Percentiles rank a stretch among this genome's conserved stretches.
These are phyloP conservation scores for Rugalucina vietnamica DNA, from an alignment of 2,888 invertebrate species.

Conservation along the genomic window DNA sequence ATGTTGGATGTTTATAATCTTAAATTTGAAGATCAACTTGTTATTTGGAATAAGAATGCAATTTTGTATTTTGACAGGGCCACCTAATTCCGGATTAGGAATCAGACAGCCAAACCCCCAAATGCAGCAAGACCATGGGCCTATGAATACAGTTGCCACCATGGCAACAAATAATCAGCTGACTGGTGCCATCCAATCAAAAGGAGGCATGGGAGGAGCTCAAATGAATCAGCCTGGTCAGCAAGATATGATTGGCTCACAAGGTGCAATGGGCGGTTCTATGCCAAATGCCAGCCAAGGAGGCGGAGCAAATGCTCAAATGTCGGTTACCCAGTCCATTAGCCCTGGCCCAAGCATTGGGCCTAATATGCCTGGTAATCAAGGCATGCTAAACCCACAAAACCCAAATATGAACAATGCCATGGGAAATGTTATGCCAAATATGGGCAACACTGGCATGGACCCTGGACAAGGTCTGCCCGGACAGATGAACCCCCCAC, in stretches of 20 bases:
- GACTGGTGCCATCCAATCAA: conserved; percentile 41
- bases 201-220: conserved; percentile 48
- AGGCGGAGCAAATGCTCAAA: background rate
- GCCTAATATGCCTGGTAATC: background rate
- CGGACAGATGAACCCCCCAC: background rate
- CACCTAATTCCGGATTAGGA: background rate
- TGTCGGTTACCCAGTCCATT: background rate
- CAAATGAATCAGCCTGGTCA: conserved; percentile 32
- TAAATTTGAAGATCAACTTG: no score
- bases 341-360: background rate
- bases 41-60: no score
- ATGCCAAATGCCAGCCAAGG: conserved; percentile 10
- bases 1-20: no score
- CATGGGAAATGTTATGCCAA: background rate
- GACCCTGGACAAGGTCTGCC: background rate
- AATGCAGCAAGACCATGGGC: conserved; percentile 29
- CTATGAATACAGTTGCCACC: conserved; percentile 15
- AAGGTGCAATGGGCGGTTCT: background rate
- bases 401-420: background rate
- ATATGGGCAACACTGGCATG: background rate
- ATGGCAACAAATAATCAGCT: conserved; percentile 42
- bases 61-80: background rate
- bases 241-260: conserved; percentile 11
- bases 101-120: conserved; percentile 5
- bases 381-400: background rate